A percentile compares a stretch with the other conserved stretches of the same genome.
Evolutionary conservation across 1,140 invertebrate species (phyloP).

Genomic region (Panagrolaimus sp.): DNA sequence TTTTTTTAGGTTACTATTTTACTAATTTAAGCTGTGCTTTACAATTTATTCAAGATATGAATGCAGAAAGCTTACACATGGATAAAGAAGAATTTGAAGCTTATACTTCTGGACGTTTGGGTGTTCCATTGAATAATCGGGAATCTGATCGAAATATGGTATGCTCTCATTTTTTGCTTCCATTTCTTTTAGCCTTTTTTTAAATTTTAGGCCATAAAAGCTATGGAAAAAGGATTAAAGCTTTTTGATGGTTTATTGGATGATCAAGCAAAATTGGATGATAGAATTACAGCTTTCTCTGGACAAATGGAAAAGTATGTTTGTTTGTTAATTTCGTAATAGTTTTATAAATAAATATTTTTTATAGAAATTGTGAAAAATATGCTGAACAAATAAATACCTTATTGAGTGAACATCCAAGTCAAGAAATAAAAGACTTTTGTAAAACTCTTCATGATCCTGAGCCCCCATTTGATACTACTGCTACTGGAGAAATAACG

Average conservation of each 20-base stretch:
- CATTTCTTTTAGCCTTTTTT: not conserved
- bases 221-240: conserved; percentile 3
- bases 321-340: not conserved
- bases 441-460: not conserved
- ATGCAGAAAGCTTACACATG: conserved; percentile 85
- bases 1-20: conserved; percentile 85
- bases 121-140: conserved; percentile 27
- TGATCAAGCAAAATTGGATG: conserved; percentile 8
- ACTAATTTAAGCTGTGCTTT: conserved; percentile 97
- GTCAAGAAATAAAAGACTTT: not conserved
- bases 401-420: not conserved
- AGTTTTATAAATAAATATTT: not conserved
- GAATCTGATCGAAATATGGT: conserved; percentile 32
- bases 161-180: conserved; percentile 15
- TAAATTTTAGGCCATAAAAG: conserved; percentile 12
- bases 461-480: not conserved
- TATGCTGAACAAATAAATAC: not conserved
- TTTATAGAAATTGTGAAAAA: conserved; percentile 1
- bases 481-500: too few species aligned
- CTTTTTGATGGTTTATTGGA: conserved; percentile 4
- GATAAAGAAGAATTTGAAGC: conserved; percentile 82
- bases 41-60: conserved; percentile 91
- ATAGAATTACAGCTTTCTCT: conserved; percentile 6
- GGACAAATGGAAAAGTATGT: conserved; percentile 4
- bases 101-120: conserved; percentile 76